Base-by-base conservation (phyloP, 2,113 vertebrate genomes). In the Cyanoliseus patagonus region DNA sequence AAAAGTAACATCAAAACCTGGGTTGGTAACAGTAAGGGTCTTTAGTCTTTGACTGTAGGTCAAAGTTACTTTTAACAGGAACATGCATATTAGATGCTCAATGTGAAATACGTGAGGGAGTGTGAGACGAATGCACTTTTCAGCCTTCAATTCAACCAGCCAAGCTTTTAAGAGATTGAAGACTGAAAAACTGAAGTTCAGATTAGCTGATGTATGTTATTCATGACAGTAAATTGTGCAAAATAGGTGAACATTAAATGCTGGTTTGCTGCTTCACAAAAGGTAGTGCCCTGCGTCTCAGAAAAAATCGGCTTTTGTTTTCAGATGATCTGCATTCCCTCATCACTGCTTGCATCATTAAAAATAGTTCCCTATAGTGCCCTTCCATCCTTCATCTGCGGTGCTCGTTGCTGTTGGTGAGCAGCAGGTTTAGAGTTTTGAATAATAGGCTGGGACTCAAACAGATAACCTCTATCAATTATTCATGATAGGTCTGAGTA, bases 391-490 rank as follows among this genome's bases (percentile, higher is more conserved):
- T 73, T 96, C 74, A 70, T 94, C 74, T 95, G 24, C 28, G 59
- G 76, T 73, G 55, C 37, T 85, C 23, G 88, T 86, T 77, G 18
- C 88, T 91, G 75, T 78, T 69, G 74, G 86, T 63, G 31, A 68
- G 30, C 16, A 16, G 55, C 72, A 75, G n/a, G 17, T 92, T 90
- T 76, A 78, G 79, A 62, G 83, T 62, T 95, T 70, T 95, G 91
- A 94, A 63, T 92, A 91, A 94, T 78, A 68, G 42, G 20, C 47
- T 66, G 41, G 52, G 78, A 87, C 75, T 94, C 70, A 96, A 77
- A 83, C 61, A 44, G 80, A 81, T 94, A 92, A 79, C 86, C 77
- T 84, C 86, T 92, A 78, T 97, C 94, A 96, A 93, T 97, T 97
- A 95, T 92, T 90, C 51, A 67, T 83, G 57, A 79, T 88, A 74